Conservation (phyloP, 2,888 invertebrate species). For the Lampropteryx suffumata region DNA sequence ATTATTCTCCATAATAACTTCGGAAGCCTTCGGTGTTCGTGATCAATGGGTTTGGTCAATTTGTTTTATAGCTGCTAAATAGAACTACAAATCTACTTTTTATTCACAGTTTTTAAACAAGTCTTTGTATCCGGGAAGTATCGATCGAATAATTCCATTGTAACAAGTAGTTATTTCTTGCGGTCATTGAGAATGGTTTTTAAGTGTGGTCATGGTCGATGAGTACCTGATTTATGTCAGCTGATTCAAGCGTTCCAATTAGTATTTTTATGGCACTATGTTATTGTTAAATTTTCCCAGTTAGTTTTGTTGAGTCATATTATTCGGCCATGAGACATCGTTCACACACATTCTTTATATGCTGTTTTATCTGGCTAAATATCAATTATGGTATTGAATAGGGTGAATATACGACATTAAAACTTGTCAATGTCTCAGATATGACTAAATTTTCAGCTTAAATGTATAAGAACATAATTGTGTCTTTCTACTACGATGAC, state of each 20-base stretch:
- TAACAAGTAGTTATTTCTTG: background rate
- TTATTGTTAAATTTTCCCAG: background rate
- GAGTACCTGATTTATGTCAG: background rate
- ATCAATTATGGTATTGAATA: no score
- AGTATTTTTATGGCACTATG: background rate
- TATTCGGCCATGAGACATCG: slow-evolving; percentile 2
- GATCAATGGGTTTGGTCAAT: no score
- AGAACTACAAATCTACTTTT: background rate
- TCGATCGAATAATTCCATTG: background rate
- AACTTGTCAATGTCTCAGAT: no score
- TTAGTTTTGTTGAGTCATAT: slow-evolving; percentile 9
- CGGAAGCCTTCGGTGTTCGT: no score
- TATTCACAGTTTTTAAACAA: background rate
- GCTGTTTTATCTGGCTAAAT: background rate
- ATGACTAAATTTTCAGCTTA: no score
- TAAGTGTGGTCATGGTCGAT: slow-evolving; percentile 2
- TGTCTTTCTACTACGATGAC: no score
- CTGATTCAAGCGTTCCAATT: background rate
- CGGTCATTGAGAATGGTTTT: slow-evolving; percentile 2
- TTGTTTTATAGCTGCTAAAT: no score
- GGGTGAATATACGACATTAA: no score
- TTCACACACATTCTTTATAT: background rate
- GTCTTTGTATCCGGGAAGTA: slow-evolving; percentile 6
- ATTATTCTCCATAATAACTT: no score
- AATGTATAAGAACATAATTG: no score